Evolutionary conservation across 2,888 invertebrate genomes (phyloP).

Genomic region (Bellardia bayeri): DNA sequence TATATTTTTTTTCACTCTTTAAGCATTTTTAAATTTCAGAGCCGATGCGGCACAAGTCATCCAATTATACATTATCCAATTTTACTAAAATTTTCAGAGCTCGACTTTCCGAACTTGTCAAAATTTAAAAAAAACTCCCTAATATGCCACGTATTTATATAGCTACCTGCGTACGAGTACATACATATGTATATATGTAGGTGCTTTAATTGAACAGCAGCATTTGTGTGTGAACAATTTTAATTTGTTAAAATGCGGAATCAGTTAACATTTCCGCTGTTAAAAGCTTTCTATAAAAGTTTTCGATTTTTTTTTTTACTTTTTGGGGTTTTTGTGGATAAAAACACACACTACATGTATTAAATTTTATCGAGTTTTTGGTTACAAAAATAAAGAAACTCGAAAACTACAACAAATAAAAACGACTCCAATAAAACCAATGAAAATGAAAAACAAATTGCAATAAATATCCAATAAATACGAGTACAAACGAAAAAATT

Average conservation of each 20-base stretch:
- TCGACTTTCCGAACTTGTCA: too few species aligned
- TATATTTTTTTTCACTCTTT: too few species aligned
- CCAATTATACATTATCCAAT: too few species aligned
- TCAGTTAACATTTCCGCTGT: conserved; percentile 67
- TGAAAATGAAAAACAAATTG: conserved; percentile 42
- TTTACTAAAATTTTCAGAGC: too few species aligned
- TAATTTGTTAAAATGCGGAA: conserved; percentile 64
- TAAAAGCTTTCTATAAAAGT: conserved; percentile 66
- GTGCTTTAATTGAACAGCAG: background rate
- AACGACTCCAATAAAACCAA: conserved; percentile 39
- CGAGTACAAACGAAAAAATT: conserved; percentile 4
- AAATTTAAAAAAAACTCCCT: too few species aligned
- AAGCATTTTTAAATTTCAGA: too few species aligned
- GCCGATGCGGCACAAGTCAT: too few species aligned
- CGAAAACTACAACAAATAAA: conserved; percentile 26
- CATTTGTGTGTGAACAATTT: conserved; percentile 55
- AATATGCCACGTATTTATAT: too few species aligned
- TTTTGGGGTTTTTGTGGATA: conserved; percentile 10
- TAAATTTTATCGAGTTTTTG: conserved; percentile 42
- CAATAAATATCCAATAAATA: conserved; percentile 33
- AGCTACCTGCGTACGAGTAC: too few species aligned
- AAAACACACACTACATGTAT: conserved; percentile 24
- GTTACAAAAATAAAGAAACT: conserved; percentile 32
- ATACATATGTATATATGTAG: background rate
- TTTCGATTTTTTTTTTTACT: conserved; percentile 36